phyloP scores from a whole-genome alignment of 2,797 vertebrate genomes.

The Sus cebifrons region DNA sequence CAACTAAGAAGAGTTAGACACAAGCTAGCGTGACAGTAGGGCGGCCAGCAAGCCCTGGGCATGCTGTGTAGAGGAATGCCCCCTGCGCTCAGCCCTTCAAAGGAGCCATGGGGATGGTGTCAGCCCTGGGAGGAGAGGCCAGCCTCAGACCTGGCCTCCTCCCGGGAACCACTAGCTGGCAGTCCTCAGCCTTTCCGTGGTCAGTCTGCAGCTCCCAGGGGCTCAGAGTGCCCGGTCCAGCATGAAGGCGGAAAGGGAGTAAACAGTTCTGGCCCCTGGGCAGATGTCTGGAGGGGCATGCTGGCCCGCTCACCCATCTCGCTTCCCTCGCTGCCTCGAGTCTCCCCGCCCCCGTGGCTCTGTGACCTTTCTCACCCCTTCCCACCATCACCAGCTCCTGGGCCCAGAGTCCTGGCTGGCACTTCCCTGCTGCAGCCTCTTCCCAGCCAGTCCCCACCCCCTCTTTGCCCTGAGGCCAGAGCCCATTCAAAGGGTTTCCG shows the following conservation, averaged over 20 bases:
- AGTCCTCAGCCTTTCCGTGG: neutral
- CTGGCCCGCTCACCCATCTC: neutral
- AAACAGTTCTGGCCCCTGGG: neutral
- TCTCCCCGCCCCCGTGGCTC: neutral
- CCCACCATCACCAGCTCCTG: neutral
- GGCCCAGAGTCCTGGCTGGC: accelerated
- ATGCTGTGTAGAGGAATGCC: accelerated
- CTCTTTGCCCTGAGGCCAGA: neutral
- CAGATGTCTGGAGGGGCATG: neutral
- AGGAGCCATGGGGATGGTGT: conserved; percentile 21
- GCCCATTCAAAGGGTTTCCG: conserved; percentile 1
- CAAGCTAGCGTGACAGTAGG: neutral
- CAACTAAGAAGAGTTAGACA: conserved; percentile 7
- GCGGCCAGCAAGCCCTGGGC: neutral
- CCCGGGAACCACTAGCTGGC: neutral
- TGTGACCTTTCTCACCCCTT: neutral
- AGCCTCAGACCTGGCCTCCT: neutral
- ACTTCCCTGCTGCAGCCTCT: neutral
- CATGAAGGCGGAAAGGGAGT: neutral
- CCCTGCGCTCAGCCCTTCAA: neutral
- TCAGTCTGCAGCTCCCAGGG: neutral
- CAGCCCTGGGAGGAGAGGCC: neutral
- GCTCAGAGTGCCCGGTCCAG: neutral
- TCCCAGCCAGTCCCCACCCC: neutral
- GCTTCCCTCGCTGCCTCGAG: neutral